phyloP scores from a whole-genome alignment of 2,888 invertebrate species.

The Bugulina stolonifera region DNA sequence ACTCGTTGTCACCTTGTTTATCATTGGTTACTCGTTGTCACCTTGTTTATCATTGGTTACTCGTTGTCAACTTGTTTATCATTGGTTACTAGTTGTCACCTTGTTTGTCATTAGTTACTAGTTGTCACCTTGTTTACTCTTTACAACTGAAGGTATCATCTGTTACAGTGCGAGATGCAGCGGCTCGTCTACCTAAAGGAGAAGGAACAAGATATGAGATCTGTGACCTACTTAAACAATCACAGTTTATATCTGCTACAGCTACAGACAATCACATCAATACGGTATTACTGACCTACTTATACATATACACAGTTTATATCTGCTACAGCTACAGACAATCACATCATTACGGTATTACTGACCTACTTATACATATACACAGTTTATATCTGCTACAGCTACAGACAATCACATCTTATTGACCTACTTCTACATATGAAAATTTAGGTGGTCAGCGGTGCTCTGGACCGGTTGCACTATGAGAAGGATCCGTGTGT shows the following conservation, averaged over 20 bases:
- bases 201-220: slow-evolving; percentile 88
- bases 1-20: too few species aligned
- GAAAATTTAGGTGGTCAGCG: slow-evolving; percentile 66
- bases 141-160: too few species aligned
- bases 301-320: slow-evolving; percentile 66
- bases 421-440: too few species aligned
- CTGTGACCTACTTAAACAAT: slow-evolving; percentile 75
- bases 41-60: too few species aligned
- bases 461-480: slow-evolving; percentile 82
- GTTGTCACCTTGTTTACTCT: too few species aligned
- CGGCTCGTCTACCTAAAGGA: slow-evolving; percentile 86
- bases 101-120: too few species aligned
- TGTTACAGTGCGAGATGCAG: slow-evolving; percentile 74
- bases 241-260: slow-evolving; percentile 60
- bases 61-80: too few species aligned
- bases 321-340: slow-evolving; percentile 54
- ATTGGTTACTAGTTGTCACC: too few species aligned
- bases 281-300: too few species aligned
- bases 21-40: too few species aligned
- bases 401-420: slow-evolving; percentile 46
- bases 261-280: slow-evolving; percentile 44
- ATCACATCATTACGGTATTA: slow-evolving; percentile 26
- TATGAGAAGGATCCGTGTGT: slow-evolving; percentile 88
- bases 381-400: slow-evolving; percentile 60
- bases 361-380: too few species aligned